phyloP scores from a whole-genome alignment of 2,797 vertebrate species.

The Phataginus tricuspis region DNA sequence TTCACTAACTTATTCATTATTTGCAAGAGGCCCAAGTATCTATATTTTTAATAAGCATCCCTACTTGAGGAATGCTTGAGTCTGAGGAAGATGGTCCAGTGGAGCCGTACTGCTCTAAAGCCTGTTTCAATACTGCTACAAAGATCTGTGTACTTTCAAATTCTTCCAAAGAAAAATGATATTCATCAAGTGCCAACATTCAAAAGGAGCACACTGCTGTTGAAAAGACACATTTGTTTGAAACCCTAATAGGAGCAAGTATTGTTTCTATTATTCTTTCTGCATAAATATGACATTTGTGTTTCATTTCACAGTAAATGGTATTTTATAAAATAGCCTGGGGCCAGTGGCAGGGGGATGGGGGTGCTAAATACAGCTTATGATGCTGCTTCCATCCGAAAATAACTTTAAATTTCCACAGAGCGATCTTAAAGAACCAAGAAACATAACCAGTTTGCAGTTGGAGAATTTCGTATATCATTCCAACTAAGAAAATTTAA shows the following conservation, averaged over 20 bases:
- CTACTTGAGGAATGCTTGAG: not conserved
- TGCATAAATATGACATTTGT: not conserved
- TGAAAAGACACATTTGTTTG: conserved; percentile 6
- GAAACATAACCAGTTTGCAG: conserved; percentile 51
- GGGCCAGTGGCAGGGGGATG: not conserved
- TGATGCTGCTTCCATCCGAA: conserved; percentile 46
- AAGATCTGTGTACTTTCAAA: not conserved
- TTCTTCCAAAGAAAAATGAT: conserved; percentile 12
- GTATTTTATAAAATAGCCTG: conserved; percentile 36
- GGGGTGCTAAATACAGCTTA: conserved; percentile 11
- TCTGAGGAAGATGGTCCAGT: not conserved
- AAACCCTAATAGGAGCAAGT: conserved; percentile 55
- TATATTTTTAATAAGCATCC: conserved; percentile 24
- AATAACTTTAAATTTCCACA: conserved; percentile 64
- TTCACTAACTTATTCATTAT: not conserved
- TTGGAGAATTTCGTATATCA: conserved; percentile 49
- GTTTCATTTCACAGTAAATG: conserved; percentile 48
- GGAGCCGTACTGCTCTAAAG: not conserved
- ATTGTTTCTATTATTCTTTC: conserved; percentile 47
- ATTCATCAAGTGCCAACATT: conserved; percentile 47
- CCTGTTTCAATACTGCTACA: not conserved
- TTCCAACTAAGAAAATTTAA: conserved; percentile 62
- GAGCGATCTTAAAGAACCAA: conserved; percentile 52
- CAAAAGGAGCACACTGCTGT: conserved; percentile 43
- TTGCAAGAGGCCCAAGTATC: not conserved